Evolutionary conservation across 1,140 invertebrate genomes (phyloP).

Genomic region (Drosophila busckii): DNA sequence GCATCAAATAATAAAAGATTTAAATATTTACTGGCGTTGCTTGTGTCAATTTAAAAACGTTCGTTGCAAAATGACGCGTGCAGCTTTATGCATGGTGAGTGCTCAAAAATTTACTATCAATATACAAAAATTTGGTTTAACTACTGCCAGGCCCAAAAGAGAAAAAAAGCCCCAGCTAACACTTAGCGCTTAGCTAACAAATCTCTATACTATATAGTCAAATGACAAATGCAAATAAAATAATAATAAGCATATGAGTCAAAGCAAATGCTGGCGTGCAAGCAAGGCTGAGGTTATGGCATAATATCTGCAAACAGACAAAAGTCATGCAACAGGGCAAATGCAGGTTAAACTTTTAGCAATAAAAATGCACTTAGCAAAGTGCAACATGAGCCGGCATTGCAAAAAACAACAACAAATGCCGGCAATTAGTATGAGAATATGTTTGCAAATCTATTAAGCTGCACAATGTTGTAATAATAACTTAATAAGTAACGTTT

Average conservation of each 20-base stretch:
- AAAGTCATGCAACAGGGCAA: too few relatives aligned
- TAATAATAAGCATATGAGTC: conserved; percentile 46
- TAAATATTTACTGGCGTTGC: conserved; percentile 62
- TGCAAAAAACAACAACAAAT: conserved; percentile 35
- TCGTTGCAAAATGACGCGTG: conserved; percentile 77
- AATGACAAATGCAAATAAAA: conserved; percentile 54
- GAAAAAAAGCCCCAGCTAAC: too few relatives aligned
- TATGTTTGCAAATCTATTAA: too few relatives aligned
- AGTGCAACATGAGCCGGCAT: too few relatives aligned
- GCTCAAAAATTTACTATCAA: too few relatives aligned
- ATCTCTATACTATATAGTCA: conserved; percentile 27
- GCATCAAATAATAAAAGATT: conserved; percentile 30
- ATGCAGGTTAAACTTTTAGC: too few relatives aligned
- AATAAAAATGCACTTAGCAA: conserved; percentile 10
- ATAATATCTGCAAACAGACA: neutral
- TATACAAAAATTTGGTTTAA: too few relatives aligned
- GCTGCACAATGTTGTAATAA: too few relatives aligned
- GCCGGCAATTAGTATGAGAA: too few relatives aligned
- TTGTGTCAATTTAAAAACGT: conserved; percentile 56
- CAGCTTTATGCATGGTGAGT: conserved; percentile 77
- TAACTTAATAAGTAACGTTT: too few relatives aligned
- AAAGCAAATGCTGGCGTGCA: conserved; percentile 32
- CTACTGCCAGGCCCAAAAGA: too few relatives aligned
- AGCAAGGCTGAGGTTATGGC: conserved; percentile 24
- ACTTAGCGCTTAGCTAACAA: conserved; percentile 52